Evolutionary conservation across 2,888 invertebrate genomes (phyloP), one percentile per base, ranked within the genome.

Genomic region (Luffia ferchaultella): DNA sequence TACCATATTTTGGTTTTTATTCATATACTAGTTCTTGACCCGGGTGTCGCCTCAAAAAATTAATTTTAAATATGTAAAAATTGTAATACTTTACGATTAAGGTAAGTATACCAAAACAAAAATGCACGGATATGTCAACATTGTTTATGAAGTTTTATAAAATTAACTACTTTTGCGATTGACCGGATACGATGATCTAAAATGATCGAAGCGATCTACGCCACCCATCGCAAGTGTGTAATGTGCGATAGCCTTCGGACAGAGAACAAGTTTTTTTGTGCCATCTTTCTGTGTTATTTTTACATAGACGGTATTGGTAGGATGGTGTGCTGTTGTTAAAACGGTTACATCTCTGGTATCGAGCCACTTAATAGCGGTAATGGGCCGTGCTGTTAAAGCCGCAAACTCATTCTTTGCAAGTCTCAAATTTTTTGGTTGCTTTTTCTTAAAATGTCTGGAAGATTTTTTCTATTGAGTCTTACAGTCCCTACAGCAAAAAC

Each of bases 121-220:
- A n/a, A n/a, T n/a, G n/a, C n/a, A n/a, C n/a, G n/a, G n/a, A n/a
- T n/a, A n/a, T n/a, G n/a, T n/a, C n/a, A n/a, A n/a, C n/a, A n/a
- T n/a, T n/a, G n/a, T n/a, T n/a, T n/a, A n/a, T n/a, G n/a, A n/a
- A n/a, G n/a, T n/a, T n/a, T n/a, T n/a, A n/a, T n/a, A 64, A 48
- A 49, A 64, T 55, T 64, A 63, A 45, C 63, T 41, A 1, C 58
- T 64, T 55, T 62, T 65, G 1, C 63, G 53, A 46, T 50, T 54
- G 5, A 63, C 61, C 42, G 62, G 60, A 48, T 65, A 67, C 1
- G 65, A 64, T 1, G 62, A 61, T 46, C 64, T 57, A 51, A 57
- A 65, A 57, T 67, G 64, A 46, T 65, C 63, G 49, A 64, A 64
- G 18, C 52, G 55, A 60, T 68, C 64, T 2, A 67, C 65, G 15